Percentiles rank a stretch among this genome's conserved stretches.
These are phyloP conservation scores for Drosophila pseudoobscura DNA, from an alignment of 1,140 invertebrate species.

Conservation along the genomic window DNA sequence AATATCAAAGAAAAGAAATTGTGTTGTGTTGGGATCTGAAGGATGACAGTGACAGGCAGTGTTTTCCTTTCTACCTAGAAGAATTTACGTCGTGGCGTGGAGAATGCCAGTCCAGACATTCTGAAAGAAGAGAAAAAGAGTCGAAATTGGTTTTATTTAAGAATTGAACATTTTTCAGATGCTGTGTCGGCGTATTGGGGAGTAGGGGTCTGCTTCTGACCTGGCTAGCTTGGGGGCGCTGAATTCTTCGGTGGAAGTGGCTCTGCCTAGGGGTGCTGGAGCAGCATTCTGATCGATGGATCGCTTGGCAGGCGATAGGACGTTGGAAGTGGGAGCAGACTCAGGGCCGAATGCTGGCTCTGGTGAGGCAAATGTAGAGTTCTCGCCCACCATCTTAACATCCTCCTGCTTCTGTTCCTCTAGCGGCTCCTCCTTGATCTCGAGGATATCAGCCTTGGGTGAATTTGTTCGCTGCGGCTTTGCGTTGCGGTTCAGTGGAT, in stretches of 20 bases:
- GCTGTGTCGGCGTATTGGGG: neutral
- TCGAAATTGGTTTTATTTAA: neutral
- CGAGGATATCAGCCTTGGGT: constrained; percentile 19
- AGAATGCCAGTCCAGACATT: constrained; percentile 44
- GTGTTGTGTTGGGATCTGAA: too few species aligned
- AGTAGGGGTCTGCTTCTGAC: constrained; percentile 9
- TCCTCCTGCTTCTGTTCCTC: neutral
- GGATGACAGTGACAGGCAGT: too few species aligned
- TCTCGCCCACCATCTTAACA: constrained; percentile 2
- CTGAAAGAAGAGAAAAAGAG: constrained; percentile 29
- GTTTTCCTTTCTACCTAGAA: constrained; percentile 29
- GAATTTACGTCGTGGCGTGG: constrained; percentile 68
- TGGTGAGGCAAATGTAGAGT: neutral
- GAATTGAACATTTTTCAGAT: neutral
- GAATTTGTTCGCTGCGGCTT: neutral
- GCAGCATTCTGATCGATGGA: neutral
- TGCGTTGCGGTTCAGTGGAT: constrained; percentile 29
- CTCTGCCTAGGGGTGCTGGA: neutral
- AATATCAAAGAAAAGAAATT: too few species aligned
- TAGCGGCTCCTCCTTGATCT: constrained; percentile 1
- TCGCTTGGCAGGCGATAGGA: constrained; percentile 9
- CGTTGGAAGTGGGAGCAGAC: neutral
- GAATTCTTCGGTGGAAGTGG: neutral
- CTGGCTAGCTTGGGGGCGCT: constrained; percentile 31
- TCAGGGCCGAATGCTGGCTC: neutral